Percentiles rank a stretch among this genome's conserved stretches.
Conservation (phyloP, 2,113 vertebrate genomes). For the Engraulis encrasicolus region DNA sequence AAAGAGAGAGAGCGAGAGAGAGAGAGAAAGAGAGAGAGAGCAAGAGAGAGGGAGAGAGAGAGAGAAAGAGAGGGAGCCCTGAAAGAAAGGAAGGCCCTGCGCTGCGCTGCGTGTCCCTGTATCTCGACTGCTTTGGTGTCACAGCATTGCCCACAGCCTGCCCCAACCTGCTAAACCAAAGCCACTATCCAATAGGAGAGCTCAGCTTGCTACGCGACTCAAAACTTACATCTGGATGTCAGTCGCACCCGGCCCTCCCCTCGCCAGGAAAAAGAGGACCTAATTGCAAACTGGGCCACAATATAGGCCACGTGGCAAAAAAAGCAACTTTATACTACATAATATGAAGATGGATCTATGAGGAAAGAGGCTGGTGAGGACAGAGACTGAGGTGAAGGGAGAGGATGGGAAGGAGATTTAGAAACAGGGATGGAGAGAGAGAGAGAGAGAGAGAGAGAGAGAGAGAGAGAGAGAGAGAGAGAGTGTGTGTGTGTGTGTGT, state of each 20-base stretch:
- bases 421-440: neutral
- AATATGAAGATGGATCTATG: slow-evolving; percentile 16
- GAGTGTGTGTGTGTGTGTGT: no score
- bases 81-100: neutral
- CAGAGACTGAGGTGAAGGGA: neutral
- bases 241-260: neutral
- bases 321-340: slow-evolving; percentile 17
- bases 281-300: slow-evolving; percentile 44
- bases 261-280: slow-evolving; percentile 33
- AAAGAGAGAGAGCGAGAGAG: no score
- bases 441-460: neutral
- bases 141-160: slow-evolving; percentile 8
- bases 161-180: slow-evolving; percentile 10
- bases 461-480: neutral
- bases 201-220: neutral
- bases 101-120: no score
- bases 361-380: slow-evolving; percentile 17
- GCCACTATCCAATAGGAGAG: neutral
- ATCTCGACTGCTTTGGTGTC: neutral
- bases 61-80: neutral
- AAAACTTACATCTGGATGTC: slow-evolving; percentile 19
- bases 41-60: no score
- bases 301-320: slow-evolving; percentile 40
- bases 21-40: no score
- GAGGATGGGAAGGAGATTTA: neutral